Conservation (phyloP, 2,797 vertebrate genomes). For the Gila robusta region DNA sequence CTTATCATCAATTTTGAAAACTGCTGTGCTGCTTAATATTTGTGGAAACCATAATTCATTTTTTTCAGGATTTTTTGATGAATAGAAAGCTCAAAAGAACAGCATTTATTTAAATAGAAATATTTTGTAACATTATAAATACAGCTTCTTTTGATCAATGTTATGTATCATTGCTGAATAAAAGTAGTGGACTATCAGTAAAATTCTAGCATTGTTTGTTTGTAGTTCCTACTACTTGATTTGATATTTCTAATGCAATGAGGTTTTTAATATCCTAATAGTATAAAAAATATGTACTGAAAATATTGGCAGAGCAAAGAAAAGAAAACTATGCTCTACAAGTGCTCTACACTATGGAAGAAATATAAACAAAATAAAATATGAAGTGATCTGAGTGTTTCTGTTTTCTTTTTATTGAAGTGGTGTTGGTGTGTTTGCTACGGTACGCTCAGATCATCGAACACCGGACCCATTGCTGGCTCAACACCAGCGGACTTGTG, state of each 20-base stretch:
- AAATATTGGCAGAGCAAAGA: neutral
- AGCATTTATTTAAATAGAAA: neutral
- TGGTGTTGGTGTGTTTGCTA: slow-evolving; percentile 90
- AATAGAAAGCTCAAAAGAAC: neutral
- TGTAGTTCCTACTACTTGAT: neutral
- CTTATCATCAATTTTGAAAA: neutral
- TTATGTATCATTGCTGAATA: too few relatives aligned
- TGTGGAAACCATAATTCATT: neutral
- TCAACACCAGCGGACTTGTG: slow-evolving; percentile 89
- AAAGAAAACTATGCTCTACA: neutral
- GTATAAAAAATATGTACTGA: neutral
- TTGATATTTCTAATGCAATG: neutral
- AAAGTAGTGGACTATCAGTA: neutral
- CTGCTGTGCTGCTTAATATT: neutral
- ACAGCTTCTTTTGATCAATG: neutral
- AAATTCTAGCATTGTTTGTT: neutral
- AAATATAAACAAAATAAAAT: neutral
- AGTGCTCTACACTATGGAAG: neutral
- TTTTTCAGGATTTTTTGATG: neutral
- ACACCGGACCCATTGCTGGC: slow-evolving; percentile 87
- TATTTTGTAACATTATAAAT: neutral
- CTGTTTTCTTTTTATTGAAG: slow-evolving; percentile 69
- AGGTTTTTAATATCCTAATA: neutral
- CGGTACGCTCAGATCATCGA: slow-evolving; percentile 92
- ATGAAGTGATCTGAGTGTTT: neutral